phyloP scores from a whole-genome alignment of 2,888 invertebrate species.

The Drosophila niveifrons region DNA sequence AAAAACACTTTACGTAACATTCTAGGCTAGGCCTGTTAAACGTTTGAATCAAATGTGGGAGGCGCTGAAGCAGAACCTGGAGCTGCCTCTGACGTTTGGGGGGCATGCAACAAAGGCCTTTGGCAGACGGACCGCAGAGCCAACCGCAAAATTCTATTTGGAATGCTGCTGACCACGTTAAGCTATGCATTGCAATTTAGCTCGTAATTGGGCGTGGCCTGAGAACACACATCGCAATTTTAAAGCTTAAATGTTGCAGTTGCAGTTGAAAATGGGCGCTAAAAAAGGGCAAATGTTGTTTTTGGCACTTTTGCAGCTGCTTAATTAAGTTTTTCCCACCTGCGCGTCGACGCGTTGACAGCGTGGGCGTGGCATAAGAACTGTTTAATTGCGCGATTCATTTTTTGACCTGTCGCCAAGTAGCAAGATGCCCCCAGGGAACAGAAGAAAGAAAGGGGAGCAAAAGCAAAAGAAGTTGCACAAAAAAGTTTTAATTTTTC shows the following conservation, averaged over 20 bases:
- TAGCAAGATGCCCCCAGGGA: conserved; percentile 20
- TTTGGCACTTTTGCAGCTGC: conserved; percentile 30
- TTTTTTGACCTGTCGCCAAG: conserved; percentile 75
- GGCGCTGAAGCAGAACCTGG: background rate
- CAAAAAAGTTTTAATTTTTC: conserved; percentile 75
- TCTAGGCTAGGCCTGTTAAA: background rate
- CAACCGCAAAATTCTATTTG: conserved; percentile 73
- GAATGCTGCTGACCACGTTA: conserved; percentile 34
- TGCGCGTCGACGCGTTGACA: conserved; percentile 33
- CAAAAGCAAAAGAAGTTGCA: conserved; percentile 7
- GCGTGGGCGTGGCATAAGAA: conserved; percentile 53
- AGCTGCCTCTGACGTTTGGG: background rate
- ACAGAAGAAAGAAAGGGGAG: background rate
- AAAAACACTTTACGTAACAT: conserved; percentile 9
- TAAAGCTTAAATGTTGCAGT: conserved; percentile 6
- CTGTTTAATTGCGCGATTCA: conserved; percentile 80
- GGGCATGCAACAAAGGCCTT: conserved; percentile 33
- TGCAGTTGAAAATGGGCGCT: conserved; percentile 4
- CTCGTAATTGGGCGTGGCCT: conserved; percentile 4
- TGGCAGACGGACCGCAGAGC: conserved; percentile 52
- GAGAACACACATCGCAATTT: background rate
- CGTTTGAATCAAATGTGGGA: conserved; percentile 1
- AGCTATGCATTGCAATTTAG: conserved; percentile 17
- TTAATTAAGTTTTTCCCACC: conserved; percentile 73
- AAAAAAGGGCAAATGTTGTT: conserved; percentile 6